Base-by-base conservation (phyloP, 2,113 vertebrate species). In the Leucosticte australis region DNA sequence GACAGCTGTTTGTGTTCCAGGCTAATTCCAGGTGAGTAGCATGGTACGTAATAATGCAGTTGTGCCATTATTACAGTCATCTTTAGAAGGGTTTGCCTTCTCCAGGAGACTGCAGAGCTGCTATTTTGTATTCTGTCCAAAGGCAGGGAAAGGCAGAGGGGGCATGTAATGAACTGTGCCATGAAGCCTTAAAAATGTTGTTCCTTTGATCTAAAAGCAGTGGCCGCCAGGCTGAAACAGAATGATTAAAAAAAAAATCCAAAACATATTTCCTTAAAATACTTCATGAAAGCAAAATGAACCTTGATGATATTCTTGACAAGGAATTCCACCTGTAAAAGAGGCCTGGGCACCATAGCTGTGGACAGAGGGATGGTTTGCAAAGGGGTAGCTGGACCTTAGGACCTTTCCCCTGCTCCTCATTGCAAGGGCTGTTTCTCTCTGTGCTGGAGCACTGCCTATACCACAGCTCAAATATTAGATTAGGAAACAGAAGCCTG, bases 1-100 rank as follows among this genome's bases (percentile, higher is more conserved):
- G 83, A 89, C 80, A 94, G 41, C 47, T 55, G 30, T 70, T 92
- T 84, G 49, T 84, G 56, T 95, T 96, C 33, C 80, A 56, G 35
- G 31, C 30, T 78, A 74, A 71, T 71, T 94, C 60, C 80, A 75
- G 60, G 77, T 91, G 86, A 78, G 65, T 26, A 59, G 53, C 22
- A 33, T 41, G 60, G 60, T 92, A 64, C 62, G 41, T 28, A 78
- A 46, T 39, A 89, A 68, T 60, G 60, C 52, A 83, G 33, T 35
- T 83, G 33, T 89, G 80, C 63, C 35, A 28, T 89, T 92, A 64
- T 60, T 90, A 31, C 13, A 23, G 41, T 35, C 1, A 1, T 63
- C 52, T 81, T 92, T 70, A 28, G 47, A 86, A n/a, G 33, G 17
- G 24, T n/a, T 83, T 87, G 37, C 39, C 39, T 60, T 81, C 89